phyloP scores from a whole-genome alignment of 1,140 invertebrate genomes.

The Phortica variegata region DNA sequence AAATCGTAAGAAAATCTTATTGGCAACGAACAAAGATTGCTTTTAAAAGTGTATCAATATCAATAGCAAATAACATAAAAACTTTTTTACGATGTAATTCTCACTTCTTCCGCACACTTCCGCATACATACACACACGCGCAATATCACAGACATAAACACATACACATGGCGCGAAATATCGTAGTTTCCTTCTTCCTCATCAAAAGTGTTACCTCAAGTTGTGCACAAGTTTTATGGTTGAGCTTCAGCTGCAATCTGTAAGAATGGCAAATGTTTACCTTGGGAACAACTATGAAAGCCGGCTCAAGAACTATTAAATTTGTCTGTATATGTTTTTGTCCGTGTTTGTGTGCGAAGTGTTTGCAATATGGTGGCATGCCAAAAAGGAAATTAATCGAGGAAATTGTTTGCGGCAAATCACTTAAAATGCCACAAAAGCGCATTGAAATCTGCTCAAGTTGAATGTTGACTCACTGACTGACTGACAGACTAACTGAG shows the following conservation, averaged over 20 bases:
- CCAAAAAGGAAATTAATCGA: constrained; percentile 47
- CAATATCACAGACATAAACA: constrained; percentile 1
- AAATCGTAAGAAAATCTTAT: too few relatives aligned
- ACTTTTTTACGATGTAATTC: constrained; percentile 47
- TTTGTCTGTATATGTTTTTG: too few relatives aligned
- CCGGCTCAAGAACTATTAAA: too few relatives aligned
- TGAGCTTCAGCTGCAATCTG: too few relatives aligned
- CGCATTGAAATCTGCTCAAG: constrained; percentile 17
- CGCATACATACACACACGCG: constrained; percentile 1
- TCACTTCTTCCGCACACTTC: constrained; percentile 23
- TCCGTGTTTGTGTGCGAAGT: too few relatives aligned
- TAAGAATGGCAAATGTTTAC: constrained; percentile 52
- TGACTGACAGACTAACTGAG: neutral
- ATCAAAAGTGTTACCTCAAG: too few relatives aligned
- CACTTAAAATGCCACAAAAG: constrained; percentile 51
- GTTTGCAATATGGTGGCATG: constrained; percentile 37
- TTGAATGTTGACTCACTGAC: constrained; percentile 7
- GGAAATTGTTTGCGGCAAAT: constrained; percentile 48
- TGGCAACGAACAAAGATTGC: too few relatives aligned
- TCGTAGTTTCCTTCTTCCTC: too few relatives aligned
- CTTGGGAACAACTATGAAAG: constrained; percentile 15
- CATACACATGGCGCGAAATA: too few relatives aligned
- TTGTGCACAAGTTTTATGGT: too few relatives aligned
- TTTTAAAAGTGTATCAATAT: too few relatives aligned
- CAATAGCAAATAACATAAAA: constrained; percentile 42